These are phyloP conservation scores for Diorhabda elongata DNA, from an alignment of 1,140 invertebrate genomes.

Conservation along the genomic window DNA sequence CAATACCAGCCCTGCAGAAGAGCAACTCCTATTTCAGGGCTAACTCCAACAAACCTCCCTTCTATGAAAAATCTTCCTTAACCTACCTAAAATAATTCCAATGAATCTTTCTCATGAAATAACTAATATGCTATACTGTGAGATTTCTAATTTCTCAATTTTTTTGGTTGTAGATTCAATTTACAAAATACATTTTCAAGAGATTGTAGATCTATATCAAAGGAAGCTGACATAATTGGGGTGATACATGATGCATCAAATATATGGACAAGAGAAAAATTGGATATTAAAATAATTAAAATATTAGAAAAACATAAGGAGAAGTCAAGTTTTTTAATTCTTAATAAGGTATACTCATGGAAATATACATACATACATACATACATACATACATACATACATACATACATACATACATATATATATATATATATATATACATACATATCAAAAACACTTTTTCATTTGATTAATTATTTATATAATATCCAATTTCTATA, in stretches of 20 bases:
- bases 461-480: too few relatives aligned
- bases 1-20: too few relatives aligned
- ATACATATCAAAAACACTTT: too few relatives aligned
- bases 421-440: too few relatives aligned
- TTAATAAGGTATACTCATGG: conserved; percentile 73
- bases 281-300: conserved; percentile 67
- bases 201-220: conserved; percentile 62
- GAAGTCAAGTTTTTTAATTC: conserved; percentile 71
- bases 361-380: not conserved
- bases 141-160: not conserved
- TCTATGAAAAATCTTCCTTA: too few relatives aligned
- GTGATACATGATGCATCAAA: conserved; percentile 82
- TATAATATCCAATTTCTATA: too few relatives aligned
- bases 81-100: too few relatives aligned
- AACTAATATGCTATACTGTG: too few relatives aligned
- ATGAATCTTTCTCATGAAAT: too few relatives aligned
- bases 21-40: too few relatives aligned
- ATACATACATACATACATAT: not conserved
- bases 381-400: not conserved
- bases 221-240: conserved; percentile 75
- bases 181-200: conserved; percentile 61
- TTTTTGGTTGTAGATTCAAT: conserved; percentile 55
- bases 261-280: conserved; percentile 57
- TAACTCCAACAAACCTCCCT: too few relatives aligned
- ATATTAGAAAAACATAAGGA: conserved; percentile 60